Base-by-base conservation (phyloP, 2,888 invertebrate genomes). In the Serripes groenlandicus region DNA sequence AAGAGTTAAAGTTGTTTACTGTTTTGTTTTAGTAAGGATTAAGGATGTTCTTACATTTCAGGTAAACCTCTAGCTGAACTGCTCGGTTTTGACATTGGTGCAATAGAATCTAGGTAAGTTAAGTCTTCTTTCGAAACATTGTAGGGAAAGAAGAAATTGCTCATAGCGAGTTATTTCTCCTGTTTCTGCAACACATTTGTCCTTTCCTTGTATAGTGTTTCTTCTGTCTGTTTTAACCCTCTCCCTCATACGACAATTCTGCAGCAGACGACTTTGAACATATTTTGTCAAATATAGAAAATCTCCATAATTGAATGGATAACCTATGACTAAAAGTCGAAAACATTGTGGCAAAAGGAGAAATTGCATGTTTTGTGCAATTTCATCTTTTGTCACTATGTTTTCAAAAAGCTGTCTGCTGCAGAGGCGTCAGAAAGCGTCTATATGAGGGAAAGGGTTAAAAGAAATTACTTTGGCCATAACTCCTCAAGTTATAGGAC, bases 71-170 rank as follows among this genome's bases (percentile, higher is more conserved):
- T 88, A 80, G 90, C 89, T n/a, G 80, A 88, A 60, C 81, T 88
- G 70, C 82, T 91, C 52, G 91, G 91, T 21, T 88, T 89, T 69
- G 91, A 92, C 75, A 81, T 91, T 68, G 75, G 86, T 79, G 89
- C 85, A 58, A 88, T 92, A 79, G 91, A 92, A 54, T 60, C 80
- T 28, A 91, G 91, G 92, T 91, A 78, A 84, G 88, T 21, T 15
- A 15, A 5, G 42, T 42, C 49, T 21, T 3, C 32, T 30, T 30
- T 30, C 2, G 34, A 62, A 62, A 32, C 34, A 28, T 62, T 62
- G 34, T 62, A 0, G 49, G 49, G 21, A 49, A 49, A 49, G 49
- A 21, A 49, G 49, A 49, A 49, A 49, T 21, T 49, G 49, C 3
- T 5, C 18, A 21, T 49, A 49, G 18, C 4, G 7, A 62, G 35